phyloP scores from a whole-genome alignment of 2,797 vertebrate genomes.

The Neopelma chrysocephalum region DNA sequence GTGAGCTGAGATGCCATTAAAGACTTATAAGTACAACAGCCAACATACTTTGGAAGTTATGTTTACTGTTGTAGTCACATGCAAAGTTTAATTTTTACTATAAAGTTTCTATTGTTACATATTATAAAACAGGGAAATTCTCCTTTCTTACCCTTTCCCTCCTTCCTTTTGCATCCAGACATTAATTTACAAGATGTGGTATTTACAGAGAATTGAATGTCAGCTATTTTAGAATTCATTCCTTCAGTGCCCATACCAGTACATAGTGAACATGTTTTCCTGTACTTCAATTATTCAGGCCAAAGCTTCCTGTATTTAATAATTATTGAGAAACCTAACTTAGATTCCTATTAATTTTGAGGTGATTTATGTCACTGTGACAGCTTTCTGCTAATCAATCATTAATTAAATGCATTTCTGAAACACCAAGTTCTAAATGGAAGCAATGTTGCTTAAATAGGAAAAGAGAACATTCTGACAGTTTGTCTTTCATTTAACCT shows the following conservation, averaged over 20 bases:
- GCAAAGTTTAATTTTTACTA: background rate
- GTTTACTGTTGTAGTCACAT: background rate
- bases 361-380: background rate
- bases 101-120: background rate
- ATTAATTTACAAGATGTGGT: background rate
- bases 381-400: background rate
- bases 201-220: background rate
- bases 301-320: background rate
- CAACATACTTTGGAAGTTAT: background rate
- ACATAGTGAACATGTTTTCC: background rate
- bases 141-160: background rate
- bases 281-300: background rate
- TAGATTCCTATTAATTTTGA: background rate
- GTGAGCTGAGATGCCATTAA: background rate
- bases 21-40: background rate
- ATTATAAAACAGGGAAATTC: background rate
- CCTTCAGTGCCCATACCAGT: background rate
- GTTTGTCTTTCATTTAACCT: background rate
- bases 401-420: background rate
- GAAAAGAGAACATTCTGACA: background rate
- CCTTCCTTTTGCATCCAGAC: background rate
- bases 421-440: background rate
- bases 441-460: background rate
- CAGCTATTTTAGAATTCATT: conserved; percentile 1
- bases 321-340: background rate